phyloP scores from a whole-genome alignment of 1,140 invertebrate species.

The Euura saliciscinereae region DNA sequence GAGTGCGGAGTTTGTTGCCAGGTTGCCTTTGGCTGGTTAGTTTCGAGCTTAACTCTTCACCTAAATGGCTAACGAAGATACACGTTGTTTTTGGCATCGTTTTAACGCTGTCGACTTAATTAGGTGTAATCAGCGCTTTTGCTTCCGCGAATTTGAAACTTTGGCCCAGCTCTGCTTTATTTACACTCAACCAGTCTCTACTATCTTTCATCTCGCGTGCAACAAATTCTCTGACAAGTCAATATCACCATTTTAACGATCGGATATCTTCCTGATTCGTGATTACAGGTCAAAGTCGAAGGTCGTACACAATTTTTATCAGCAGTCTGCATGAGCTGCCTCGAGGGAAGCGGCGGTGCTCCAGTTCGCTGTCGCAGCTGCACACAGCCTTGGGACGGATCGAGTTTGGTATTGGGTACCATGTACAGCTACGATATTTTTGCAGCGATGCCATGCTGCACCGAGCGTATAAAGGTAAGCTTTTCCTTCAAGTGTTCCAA shows the following conservation, averaged over 20 bases:
- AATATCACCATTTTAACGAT: neutral
- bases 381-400: slow-evolving; percentile 88
- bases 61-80: slow-evolving; percentile 15
- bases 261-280: slow-evolving; percentile 21
- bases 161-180: neutral
- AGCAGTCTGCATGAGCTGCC: slow-evolving; percentile 91
- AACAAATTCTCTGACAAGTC: neutral
- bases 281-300: slow-evolving; percentile 83
- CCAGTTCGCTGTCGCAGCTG: slow-evolving; percentile 77
- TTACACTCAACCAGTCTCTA: neutral
- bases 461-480: slow-evolving; percentile 86
- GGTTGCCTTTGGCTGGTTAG: neutral
- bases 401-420: slow-evolving; percentile 89
- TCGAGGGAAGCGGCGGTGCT: slow-evolving; percentile 77
- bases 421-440: slow-evolving; percentile 99
- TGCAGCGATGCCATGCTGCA: slow-evolving; percentile 94
- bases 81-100: slow-evolving; percentile 12
- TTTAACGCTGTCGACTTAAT: slow-evolving; percentile 7
- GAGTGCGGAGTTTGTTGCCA: neutral
- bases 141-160: neutral
- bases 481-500: neutral
- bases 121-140: slow-evolving; percentile 14
- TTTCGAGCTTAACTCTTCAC: neutral
- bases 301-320: slow-evolving; percentile 88
- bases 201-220: neutral